phyloP scores from a whole-genome alignment of 2,888 invertebrate species.

The Mesoligia furuncula region DNA sequence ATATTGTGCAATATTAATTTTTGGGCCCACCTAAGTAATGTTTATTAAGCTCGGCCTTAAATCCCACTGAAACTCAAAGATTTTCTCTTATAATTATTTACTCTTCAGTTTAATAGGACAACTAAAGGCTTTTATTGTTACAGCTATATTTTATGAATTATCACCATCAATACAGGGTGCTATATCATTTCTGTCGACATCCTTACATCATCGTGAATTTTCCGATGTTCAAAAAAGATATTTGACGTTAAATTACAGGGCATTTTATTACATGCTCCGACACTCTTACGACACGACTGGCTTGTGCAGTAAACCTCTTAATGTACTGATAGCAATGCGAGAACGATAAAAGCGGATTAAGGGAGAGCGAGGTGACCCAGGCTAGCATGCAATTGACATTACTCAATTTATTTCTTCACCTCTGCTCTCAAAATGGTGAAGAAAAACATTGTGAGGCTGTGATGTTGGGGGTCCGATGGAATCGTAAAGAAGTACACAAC shows the following conservation, averaged over 20 bases:
- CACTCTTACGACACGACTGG: constrained; percentile 67
- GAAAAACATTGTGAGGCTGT: too few species aligned
- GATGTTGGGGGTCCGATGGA: too few species aligned
- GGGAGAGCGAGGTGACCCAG: neutral
- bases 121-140: neutral
- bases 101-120: too few species aligned
- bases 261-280: constrained; percentile 66
- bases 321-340: neutral
- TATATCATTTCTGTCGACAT: neutral
- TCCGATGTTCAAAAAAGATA: constrained; percentile 35
- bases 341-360: neutral
- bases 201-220: neutral
- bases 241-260: constrained; percentile 60
- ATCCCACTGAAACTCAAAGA: neutral
- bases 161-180: neutral
- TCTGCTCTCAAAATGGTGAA: neutral
- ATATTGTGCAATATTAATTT: too few species aligned
- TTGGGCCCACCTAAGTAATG: too few species aligned
- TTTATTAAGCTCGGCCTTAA: neutral
- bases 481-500: too few species aligned
- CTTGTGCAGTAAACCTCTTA: constrained; percentile 9
- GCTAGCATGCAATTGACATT: neutral
- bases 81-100: neutral
- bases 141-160: neutral
- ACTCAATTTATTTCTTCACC: neutral